Evolutionary conservation across 2,113 vertebrate species (phyloP).

Genomic region (Alligator mississippiensis): DNA sequence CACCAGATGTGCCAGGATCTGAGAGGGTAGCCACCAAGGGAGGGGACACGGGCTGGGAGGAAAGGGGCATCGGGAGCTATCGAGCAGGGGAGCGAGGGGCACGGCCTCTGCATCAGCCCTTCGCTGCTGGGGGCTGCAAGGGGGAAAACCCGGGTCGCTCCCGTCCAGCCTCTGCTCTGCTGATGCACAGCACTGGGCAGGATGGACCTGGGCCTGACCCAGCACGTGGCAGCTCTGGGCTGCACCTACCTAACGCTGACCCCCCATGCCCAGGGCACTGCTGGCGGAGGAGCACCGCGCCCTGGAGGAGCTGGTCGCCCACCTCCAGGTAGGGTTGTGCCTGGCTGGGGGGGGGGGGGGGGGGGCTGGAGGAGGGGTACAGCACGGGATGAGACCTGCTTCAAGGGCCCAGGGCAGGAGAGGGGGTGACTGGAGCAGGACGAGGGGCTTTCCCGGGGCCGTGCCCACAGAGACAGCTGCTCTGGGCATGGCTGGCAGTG

Average conservation of each 20-base stretch:
- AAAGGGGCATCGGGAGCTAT: no score
- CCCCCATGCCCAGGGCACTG: constrained; percentile 68
- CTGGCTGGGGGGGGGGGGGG: background rate
- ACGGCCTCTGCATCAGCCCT: no score
- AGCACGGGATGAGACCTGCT: no score
- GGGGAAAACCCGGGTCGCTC: background rate
- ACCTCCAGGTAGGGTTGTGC: background rate
- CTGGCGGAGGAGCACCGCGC: constrained; percentile 75
- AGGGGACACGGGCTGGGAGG: no score
- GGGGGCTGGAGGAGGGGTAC: background rate
- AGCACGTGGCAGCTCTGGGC: background rate
- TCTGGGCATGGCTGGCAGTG: no score
- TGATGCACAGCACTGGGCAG: background rate
- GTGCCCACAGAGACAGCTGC: no score
- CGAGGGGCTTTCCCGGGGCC: no score
- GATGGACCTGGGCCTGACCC: background rate
- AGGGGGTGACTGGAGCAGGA: background rate
- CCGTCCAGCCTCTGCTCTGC: background rate
- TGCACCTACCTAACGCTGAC: background rate
- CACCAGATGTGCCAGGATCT: no score
- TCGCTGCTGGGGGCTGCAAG: no score
- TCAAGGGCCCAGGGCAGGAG: no score
- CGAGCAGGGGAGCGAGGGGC: no score
- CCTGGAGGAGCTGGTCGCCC: constrained; percentile 67
- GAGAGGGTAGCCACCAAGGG: no score